Evolutionary conservation across 2,888 invertebrate species (phyloP).

Genomic region (Agonum fuliginosum): DNA sequence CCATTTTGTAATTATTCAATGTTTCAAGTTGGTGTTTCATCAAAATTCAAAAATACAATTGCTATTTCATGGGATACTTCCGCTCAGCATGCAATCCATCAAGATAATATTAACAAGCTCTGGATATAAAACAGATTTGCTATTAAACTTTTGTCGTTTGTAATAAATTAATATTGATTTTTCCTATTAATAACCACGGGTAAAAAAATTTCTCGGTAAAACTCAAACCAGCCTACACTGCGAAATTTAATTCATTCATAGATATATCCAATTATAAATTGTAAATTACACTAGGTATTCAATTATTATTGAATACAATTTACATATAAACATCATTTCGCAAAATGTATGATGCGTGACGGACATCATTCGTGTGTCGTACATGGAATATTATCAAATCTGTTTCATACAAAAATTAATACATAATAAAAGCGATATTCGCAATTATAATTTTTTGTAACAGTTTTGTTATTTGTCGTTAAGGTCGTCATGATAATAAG

Average conservation of each 20-base stretch:
- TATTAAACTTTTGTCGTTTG: constrained; percentile 41
- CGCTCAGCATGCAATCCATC: constrained; percentile 42
- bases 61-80: constrained; percentile 33
- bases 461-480: too few relatives aligned
- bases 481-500: too few relatives aligned
- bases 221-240: constrained; percentile 10
- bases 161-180: constrained; percentile 45
- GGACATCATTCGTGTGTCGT: neutral
- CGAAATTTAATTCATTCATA: neutral
- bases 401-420: too few relatives aligned
- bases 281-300: constrained; percentile 19
- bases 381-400: too few relatives aligned
- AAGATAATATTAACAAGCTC: constrained; percentile 43
- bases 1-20: constrained; percentile 35
- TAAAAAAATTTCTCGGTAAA: constrained; percentile 2
- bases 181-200: constrained; percentile 9
- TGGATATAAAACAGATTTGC: constrained; percentile 43
- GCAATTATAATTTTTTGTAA: too few relatives aligned
- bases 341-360: neutral
- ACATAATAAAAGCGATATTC: too few relatives aligned
- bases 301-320: constrained; percentile 31
- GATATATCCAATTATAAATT: constrained; percentile 3
- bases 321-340: neutral
- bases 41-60: constrained; percentile 43
- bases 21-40: constrained; percentile 40